These are phyloP conservation scores for Anas platyrhynchos DNA, from an alignment of 2,113 vertebrate species.

Conservation along the genomic window DNA sequence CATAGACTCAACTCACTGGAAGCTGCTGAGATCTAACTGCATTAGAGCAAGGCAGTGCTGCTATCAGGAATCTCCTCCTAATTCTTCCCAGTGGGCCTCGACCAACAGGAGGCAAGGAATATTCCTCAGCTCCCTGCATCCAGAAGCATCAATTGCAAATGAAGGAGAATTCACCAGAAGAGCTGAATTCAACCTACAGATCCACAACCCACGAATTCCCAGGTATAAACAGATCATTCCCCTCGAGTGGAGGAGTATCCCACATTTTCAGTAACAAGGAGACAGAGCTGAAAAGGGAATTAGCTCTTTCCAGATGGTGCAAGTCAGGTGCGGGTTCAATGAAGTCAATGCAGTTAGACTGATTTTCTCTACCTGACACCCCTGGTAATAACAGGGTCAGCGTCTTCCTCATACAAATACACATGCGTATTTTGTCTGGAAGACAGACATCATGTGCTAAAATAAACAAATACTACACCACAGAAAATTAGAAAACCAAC, in stretches of 20 bases:
- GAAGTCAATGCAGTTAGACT: background rate
- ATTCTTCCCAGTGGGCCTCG: background rate
- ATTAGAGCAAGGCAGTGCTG: background rate
- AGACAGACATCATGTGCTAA: background rate
- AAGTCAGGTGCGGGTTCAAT: background rate
- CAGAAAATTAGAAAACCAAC: background rate
- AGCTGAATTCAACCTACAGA: background rate
- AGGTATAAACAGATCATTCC: background rate
- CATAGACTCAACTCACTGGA: background rate
- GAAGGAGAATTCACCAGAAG: background rate
- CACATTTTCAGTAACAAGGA: background rate
- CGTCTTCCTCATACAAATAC: background rate
- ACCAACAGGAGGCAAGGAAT: background rate
- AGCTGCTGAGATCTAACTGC: background rate
- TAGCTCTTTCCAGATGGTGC: background rate
- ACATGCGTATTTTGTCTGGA: background rate
- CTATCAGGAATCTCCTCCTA: background rate
- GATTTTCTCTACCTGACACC: background rate
- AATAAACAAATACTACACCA: background rate
- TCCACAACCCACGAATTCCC: background rate
- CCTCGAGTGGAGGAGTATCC: background rate
- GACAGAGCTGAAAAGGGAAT: background rate
- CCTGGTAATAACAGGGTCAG: background rate
- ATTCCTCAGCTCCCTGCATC: rapidly evolving
- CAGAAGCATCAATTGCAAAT: background rate